Evolutionary conservation across 2,797 vertebrate genomes (phyloP).

Genomic region (Podarcis siculus): DNA sequence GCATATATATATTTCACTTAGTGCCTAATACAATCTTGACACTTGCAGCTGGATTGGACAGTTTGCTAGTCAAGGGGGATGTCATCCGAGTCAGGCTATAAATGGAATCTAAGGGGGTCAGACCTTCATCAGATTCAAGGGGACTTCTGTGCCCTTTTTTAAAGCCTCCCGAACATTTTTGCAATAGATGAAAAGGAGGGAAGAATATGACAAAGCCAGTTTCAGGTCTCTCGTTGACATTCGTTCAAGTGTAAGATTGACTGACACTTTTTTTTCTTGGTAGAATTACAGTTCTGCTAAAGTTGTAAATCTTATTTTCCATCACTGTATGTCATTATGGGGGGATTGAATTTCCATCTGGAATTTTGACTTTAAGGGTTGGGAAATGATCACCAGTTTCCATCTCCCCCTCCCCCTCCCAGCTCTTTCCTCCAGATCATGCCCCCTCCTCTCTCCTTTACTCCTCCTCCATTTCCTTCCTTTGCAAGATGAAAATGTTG

Average conservation of each 20-base stretch:
- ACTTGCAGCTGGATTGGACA: slow-evolving; percentile 86
- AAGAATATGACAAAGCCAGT: slow-evolving; percentile 56
- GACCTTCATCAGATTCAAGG: slow-evolving; percentile 73
- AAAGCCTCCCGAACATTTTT: slow-evolving; percentile 51
- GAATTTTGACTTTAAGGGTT: slow-evolving; percentile 73
- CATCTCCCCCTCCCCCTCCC: slow-evolving; percentile 46
- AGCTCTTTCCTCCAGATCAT: slow-evolving; percentile 17
- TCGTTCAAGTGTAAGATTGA: slow-evolving; percentile 50
- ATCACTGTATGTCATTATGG: slow-evolving; percentile 50
- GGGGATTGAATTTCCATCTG: slow-evolving; percentile 77
- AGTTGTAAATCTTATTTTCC: slow-evolving; percentile 72
- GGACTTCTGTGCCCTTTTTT: slow-evolving; percentile 62
- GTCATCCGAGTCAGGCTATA: slow-evolving; percentile 83
- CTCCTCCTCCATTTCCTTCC: slow-evolving; percentile 68
- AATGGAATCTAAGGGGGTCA: slow-evolving; percentile 83
- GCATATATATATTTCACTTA: slow-evolving; percentile 88
- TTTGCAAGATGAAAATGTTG: slow-evolving; percentile 78
- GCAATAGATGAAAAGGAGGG: slow-evolving; percentile 53
- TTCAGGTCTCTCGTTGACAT: slow-evolving; percentile 56
- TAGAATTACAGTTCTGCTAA: slow-evolving; percentile 72
- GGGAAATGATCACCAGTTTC: slow-evolving; percentile 65
- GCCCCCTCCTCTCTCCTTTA: slow-evolving; percentile 3
- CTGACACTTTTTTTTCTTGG: slow-evolving; percentile 64
- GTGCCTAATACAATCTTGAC: slow-evolving; percentile 78
- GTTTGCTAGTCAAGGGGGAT: slow-evolving; percentile 81